Evolutionary conservation across 1,140 invertebrate species (phyloP).

Genomic region (Oryctes rhinoceros): DNA sequence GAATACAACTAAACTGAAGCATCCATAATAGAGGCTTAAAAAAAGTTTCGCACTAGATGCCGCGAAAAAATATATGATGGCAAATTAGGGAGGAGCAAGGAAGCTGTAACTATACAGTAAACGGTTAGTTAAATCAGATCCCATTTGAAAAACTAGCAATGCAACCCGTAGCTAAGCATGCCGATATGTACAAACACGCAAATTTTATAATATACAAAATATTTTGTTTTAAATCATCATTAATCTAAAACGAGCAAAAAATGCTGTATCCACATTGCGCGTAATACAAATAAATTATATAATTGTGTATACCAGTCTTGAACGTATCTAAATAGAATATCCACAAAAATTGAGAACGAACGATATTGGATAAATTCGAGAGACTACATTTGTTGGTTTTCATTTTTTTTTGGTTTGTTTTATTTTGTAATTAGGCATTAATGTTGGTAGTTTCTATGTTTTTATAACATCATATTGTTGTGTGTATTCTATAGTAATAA

Average conservation of each 20-base stretch:
- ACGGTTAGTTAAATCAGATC: no score
- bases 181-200: neutral
- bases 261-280: neutral
- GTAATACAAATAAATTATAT: conserved; percentile 25
- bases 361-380: conserved; percentile 12
- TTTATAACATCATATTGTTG: neutral
- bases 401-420: neutral
- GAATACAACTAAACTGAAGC: no score
- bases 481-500: conserved; percentile 7
- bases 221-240: neutral
- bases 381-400: neutral
- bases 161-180: neutral
- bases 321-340: conserved; percentile 14
- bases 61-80: no score
- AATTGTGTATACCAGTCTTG: conserved; percentile 26
- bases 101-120: no score
- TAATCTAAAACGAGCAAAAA: conserved; percentile 1
- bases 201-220: neutral
- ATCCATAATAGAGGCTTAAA: no score
- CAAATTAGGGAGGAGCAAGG: no score
- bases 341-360: conserved; percentile 1
- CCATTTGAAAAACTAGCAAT: no score
- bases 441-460: neutral
- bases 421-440: neutral
- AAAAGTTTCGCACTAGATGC: no score